phyloP scores from a whole-genome alignment of 2,888 invertebrate genomes.

The Apamea epomidion region DNA sequence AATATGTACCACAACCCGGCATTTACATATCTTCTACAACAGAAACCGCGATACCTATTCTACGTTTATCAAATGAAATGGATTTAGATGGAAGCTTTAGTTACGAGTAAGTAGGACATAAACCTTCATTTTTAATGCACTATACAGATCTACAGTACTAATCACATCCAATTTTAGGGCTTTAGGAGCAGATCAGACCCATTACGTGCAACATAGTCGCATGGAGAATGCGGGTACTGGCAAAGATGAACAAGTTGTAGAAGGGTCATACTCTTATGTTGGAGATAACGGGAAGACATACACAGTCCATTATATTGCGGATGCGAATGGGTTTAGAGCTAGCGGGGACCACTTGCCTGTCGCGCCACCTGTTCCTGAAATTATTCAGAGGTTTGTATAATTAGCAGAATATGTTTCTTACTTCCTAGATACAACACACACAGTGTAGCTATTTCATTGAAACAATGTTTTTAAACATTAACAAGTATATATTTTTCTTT shows the following conservation, averaged over 20 bases:
- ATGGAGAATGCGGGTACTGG: slow-evolving; percentile 91
- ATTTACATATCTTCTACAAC: slow-evolving; percentile 84
- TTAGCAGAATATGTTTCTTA: not conserved
- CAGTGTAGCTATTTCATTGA: not conserved
- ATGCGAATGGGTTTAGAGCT: slow-evolving; percentile 94
- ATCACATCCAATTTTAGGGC: slow-evolving; percentile 77
- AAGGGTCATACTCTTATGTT: slow-evolving; percentile 92
- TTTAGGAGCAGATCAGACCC: slow-evolving; percentile 89
- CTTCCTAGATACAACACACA: not conserved
- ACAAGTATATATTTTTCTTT: slow-evolving; percentile 20
- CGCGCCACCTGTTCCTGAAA: slow-evolving; percentile 93
- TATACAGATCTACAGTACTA: slow-evolving; percentile 8
- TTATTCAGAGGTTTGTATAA: slow-evolving; percentile 90
- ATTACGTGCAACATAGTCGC: slow-evolving; percentile 89
- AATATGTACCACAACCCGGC: slow-evolving; percentile 79
- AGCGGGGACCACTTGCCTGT: slow-evolving; percentile 94
- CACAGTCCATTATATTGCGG: slow-evolving; percentile 93
- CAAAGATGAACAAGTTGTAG: slow-evolving; percentile 91
- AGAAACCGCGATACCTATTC: slow-evolving; percentile 88
- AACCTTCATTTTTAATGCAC: not conserved
- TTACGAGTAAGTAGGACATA: slow-evolving; percentile 85
- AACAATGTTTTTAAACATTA: not conserved
- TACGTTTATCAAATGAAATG: slow-evolving; percentile 89
- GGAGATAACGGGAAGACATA: slow-evolving; percentile 91
- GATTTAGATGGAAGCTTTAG: slow-evolving; percentile 90